Conservation (phyloP, 2,113 vertebrate species). For the Siniperca knerii region DNA sequence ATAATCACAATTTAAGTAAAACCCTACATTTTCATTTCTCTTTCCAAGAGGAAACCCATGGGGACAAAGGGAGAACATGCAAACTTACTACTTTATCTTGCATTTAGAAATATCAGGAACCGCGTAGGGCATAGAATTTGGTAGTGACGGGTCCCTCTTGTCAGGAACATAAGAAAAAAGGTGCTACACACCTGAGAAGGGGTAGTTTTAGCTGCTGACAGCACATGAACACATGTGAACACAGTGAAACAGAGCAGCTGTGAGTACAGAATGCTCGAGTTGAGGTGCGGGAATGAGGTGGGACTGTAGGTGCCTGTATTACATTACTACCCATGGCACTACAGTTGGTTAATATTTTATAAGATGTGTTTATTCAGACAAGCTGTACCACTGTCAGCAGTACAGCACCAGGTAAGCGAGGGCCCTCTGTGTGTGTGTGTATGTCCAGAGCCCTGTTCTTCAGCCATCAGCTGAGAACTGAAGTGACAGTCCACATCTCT, state of each 20-base stretch:
- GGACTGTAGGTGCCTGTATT: neutral
- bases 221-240: neutral
- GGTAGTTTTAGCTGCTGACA: neutral
- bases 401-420: neutral
- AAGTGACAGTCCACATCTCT: conserved; percentile 27
- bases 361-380: conserved; percentile 26
- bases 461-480: conserved; percentile 15
- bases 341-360: conserved; percentile 37
- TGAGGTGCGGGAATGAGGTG: neutral
- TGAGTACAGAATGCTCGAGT: neutral
- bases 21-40: neutral
- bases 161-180: neutral
- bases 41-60: neutral
- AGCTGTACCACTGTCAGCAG: conserved; percentile 5
- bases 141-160: too few species aligned
- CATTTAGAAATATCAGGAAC: conserved; percentile 3
- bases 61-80: too few species aligned
- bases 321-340: conserved; percentile 16
- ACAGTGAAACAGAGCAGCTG: conserved; percentile 1
- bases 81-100: neutral
- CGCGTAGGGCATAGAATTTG: too few species aligned
- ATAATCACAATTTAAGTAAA: too few species aligned
- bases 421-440: conserved; percentile 1
- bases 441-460: conserved; percentile 10
- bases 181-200: neutral